Evolutionary conservation across 2,888 invertebrate genomes (phyloP).

Genomic region (Melanostoma mellinum): DNA sequence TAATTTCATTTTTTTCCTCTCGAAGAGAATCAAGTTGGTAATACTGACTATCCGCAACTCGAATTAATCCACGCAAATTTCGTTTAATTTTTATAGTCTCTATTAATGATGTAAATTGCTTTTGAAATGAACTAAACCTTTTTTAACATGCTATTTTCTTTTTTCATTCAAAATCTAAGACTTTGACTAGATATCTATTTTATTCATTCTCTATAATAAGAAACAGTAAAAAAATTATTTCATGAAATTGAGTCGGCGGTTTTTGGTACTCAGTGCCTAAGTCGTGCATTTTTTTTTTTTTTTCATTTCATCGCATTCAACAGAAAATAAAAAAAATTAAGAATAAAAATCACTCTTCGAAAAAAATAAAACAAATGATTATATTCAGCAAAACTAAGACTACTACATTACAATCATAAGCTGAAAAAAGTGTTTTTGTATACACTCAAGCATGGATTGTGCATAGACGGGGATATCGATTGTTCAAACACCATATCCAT

Average conservation of each 20-base stretch:
- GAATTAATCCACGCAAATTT: too few species aligned
- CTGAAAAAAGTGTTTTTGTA: conserved; percentile 32
- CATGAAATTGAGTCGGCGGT: conserved; percentile 7
- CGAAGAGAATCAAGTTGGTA: too few species aligned
- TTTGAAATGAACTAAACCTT: conserved; percentile 33
- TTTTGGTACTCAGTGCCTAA: conserved; percentile 52
- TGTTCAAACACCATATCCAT: conserved; percentile 60
- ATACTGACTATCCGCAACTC: too few species aligned
- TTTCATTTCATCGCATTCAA: conserved; percentile 32
- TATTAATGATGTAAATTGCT: conserved; percentile 55
- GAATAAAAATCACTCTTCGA: conserved; percentile 8
- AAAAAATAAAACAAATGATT: conserved; percentile 10
- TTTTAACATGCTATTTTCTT: conserved; percentile 43
- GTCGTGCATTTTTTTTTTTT: conserved; percentile 56
- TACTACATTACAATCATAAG: conserved; percentile 29
- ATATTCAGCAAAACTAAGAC: conserved; percentile 20
- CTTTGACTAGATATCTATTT: conserved; percentile 20
- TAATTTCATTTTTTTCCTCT: too few species aligned
- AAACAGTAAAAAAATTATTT: conserved; percentile 34
- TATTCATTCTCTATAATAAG: conserved; percentile 35
- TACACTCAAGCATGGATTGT: conserved; percentile 55
- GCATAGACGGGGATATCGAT: conserved; percentile 54
- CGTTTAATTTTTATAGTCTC: neutral
- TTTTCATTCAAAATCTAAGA: conserved; percentile 6
- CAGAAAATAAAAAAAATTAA: conserved; percentile 17